Evolutionary conservation across 2,113 vertebrate species (phyloP).

Genomic region (Malurus elegans): DNA sequence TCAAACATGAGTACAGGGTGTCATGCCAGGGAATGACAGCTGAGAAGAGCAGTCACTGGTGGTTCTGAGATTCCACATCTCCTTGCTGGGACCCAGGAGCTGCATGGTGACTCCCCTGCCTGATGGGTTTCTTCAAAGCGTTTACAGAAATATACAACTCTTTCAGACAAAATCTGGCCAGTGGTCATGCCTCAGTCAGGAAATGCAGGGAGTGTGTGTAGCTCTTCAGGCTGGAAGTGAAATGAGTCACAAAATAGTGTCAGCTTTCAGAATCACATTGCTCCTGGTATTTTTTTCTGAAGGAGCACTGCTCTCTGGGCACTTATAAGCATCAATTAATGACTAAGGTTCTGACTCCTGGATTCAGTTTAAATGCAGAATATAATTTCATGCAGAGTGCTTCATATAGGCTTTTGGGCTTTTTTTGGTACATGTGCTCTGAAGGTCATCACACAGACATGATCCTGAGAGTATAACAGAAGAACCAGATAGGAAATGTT

Average conservation of each 20-base stretch:
- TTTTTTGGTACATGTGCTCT: neutral
- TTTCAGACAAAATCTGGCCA: neutral
- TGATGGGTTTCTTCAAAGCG: neutral
- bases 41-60: neutral
- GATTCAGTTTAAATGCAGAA: neutral
- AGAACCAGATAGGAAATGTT: neutral
- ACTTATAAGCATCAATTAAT: neutral
- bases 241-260: neutral
- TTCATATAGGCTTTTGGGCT: neutral
- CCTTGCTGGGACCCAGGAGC: neutral
- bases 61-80: neutral
- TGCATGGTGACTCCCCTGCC: neutral
- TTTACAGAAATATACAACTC: neutral
- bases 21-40: neutral
- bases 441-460: neutral
- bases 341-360: neutral
- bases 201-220: neutral
- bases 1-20: neutral
- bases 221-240: neutral
- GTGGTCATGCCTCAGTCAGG: neutral
- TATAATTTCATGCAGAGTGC: neutral
- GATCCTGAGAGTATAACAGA: neutral
- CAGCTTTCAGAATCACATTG: neutral
- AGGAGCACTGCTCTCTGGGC: neutral
- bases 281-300: neutral